Evolutionary conservation across 2,797 vertebrate genomes (phyloP).

Genomic region (Takifugu rubripes): DNA sequence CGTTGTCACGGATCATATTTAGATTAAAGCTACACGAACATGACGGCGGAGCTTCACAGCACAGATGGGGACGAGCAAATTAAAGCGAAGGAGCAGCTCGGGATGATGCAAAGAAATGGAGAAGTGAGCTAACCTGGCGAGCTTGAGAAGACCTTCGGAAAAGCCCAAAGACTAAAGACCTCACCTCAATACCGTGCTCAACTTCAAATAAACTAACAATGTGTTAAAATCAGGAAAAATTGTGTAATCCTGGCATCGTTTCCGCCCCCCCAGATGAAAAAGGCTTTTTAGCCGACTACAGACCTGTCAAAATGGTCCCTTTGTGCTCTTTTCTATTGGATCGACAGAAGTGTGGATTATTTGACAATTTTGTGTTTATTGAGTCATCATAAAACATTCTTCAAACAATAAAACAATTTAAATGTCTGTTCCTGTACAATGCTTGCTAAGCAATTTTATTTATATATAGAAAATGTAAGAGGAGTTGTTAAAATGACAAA

Average conservation of each 20-base stretch:
- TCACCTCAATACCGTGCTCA: no score
- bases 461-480: conserved; percentile 99
- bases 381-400: conserved; percentile 82
- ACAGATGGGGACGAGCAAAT: no score
- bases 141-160: no score
- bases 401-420: conserved; percentile 99
- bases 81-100: no score
- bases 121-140: no score
- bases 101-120: no score
- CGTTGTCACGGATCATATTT: no score
- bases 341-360: conserved; percentile 37
- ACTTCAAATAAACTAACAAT: no score
- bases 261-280: no score
- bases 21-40: no score
- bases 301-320: background rate
- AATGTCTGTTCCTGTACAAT: conserved; percentile 98
- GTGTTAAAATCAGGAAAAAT: background rate
- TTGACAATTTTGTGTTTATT: conserved; percentile 81
- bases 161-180: no score
- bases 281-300: background rate
- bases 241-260: background rate
- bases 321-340: background rate
- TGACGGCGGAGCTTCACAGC: no score
- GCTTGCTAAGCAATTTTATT: conserved; percentile 99
- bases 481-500: conserved; percentile 99